Evolutionary conservation across 1,140 invertebrate species (phyloP).

Genomic region (Scaptodrosophila lebanonensis): DNA sequence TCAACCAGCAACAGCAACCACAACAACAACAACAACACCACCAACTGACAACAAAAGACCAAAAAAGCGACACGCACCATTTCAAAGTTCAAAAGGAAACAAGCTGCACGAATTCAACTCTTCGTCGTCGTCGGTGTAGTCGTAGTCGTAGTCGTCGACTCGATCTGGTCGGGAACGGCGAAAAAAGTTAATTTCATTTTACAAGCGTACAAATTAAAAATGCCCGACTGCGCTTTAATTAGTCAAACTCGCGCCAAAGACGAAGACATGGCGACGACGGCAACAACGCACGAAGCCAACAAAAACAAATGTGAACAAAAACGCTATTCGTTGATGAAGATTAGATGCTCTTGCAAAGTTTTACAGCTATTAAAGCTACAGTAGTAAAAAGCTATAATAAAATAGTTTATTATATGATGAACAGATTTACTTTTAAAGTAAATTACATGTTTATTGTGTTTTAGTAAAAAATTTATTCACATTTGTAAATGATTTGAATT

Average conservation of each 20-base stretch:
- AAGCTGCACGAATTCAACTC: constrained; percentile 60
- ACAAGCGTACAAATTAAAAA: constrained; percentile 76
- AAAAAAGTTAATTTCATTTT: constrained; percentile 70
- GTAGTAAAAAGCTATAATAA: too few relatives aligned
- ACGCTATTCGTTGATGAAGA: constrained; percentile 18
- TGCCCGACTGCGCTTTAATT: constrained; percentile 74
- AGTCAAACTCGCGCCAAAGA: constrained; percentile 74
- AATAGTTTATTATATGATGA: too few relatives aligned
- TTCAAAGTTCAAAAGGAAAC: constrained; percentile 70
- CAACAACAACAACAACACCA: constrained; percentile 2
- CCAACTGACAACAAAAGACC: constrained; percentile 4
- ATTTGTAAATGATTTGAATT: too few relatives aligned
- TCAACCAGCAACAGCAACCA: constrained; percentile 31
- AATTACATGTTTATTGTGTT: too few relatives aligned
- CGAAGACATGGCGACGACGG: constrained; percentile 38
- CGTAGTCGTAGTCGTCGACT: not conserved
- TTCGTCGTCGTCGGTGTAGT: constrained; percentile 1
- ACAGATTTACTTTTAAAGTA: too few relatives aligned
- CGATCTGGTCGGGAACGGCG: constrained; percentile 1
- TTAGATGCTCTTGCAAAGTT: too few relatives aligned
- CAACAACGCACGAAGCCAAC: constrained; percentile 60
- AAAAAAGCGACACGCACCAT: constrained; percentile 54
- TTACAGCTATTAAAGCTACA: too few relatives aligned
- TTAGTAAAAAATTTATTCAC: too few relatives aligned
- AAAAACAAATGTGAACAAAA: constrained; percentile 6